Evolutionary conservation across 2,113 vertebrate species (phyloP).

Genomic region (Salminus brasiliensis): DNA sequence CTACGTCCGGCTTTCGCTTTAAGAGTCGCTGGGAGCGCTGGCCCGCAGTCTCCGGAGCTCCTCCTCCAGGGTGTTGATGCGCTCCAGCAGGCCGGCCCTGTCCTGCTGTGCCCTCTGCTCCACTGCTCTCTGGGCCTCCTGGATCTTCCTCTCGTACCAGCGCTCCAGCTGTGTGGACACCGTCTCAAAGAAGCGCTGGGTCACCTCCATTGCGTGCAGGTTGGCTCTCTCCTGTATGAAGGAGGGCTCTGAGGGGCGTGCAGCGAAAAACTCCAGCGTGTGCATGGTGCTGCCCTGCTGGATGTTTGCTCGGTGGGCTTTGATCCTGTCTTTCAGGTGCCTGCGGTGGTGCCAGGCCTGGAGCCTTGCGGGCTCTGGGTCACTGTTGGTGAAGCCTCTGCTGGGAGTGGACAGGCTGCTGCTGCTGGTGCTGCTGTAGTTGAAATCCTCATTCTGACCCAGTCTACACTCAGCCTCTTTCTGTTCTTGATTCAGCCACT

Average conservation of each 20-base stretch:
- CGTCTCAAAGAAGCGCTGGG: constrained; percentile 89
- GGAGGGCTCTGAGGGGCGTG: constrained; percentile 46
- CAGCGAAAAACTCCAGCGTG: constrained; percentile 60
- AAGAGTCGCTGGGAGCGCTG: constrained; percentile 73
- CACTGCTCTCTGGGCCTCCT: constrained; percentile 81
- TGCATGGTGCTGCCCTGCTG: constrained; percentile 53
- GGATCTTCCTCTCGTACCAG: constrained; percentile 89
- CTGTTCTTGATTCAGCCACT: constrained; percentile 65
- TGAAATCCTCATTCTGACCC: constrained; percentile 65
- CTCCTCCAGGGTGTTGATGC: constrained; percentile 83
- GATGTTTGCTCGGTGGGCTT: constrained; percentile 36
- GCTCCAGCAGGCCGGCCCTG: constrained; percentile 78
- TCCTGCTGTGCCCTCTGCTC: constrained; percentile 81
- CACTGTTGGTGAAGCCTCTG: constrained; percentile 33
- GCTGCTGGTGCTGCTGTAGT: constrained; percentile 62
- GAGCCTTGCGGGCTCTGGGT: constrained; percentile 71
- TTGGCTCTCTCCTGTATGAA: constrained; percentile 51
- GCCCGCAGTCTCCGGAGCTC: constrained; percentile 84
- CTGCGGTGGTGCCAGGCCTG: constrained; percentile 77
- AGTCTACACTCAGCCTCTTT: constrained; percentile 64
- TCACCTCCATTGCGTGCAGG: constrained; percentile 76
- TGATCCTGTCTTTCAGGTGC: constrained; percentile 67
- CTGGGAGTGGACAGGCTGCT: constrained; percentile 59
- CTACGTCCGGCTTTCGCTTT: not conserved
- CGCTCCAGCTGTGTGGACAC: constrained; percentile 89